Evolutionary conservation across 2,888 invertebrate genomes (phyloP).

Genomic region (Agriotes lineatus): DNA sequence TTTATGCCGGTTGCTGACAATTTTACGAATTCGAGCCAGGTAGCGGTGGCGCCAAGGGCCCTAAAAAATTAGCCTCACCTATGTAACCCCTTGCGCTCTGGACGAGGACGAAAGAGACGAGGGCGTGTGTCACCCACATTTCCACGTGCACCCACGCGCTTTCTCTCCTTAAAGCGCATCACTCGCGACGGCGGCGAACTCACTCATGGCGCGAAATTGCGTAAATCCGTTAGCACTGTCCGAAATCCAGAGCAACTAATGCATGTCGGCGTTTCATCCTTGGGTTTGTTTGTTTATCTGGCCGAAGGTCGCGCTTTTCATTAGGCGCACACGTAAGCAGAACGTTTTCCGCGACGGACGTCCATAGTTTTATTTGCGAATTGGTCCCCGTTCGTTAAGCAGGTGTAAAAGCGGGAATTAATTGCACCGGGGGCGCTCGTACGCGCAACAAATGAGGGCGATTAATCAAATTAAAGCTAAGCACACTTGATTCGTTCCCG

Average conservation of each 20-base stretch:
- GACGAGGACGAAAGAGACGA: slow-evolving; percentile 31
- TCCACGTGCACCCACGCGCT: slow-evolving; percentile 36
- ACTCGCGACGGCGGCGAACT: slow-evolving; percentile 18
- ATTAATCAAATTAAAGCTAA: too few species aligned
- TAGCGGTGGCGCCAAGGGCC: slow-evolving; percentile 5
- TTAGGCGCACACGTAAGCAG: background rate
- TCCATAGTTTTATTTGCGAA: too few species aligned
- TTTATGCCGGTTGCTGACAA: background rate
- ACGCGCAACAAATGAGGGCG: too few species aligned
- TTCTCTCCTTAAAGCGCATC: slow-evolving; percentile 37
- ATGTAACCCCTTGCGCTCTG: slow-evolving; percentile 41
- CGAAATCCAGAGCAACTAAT: background rate
- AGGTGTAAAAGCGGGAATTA: too few species aligned
- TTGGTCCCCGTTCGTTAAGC: too few species aligned
- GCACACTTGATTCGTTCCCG: too few species aligned
- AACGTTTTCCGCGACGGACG: too few species aligned
- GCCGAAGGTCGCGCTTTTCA: slow-evolving; percentile 2
- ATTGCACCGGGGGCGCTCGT: too few species aligned
- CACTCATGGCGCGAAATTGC: background rate
- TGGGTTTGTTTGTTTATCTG: slow-evolving; percentile 7
- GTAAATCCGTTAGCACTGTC: background rate
- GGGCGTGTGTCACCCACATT: slow-evolving; percentile 32
- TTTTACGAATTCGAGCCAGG: background rate
- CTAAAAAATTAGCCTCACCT: slow-evolving; percentile 41
- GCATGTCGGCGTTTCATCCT: slow-evolving; percentile 2